Evolutionary conservation across 2,113 vertebrate genomes (phyloP), one percentile per base, ranked within the genome.

Genomic region (Origma solitaria): DNA sequence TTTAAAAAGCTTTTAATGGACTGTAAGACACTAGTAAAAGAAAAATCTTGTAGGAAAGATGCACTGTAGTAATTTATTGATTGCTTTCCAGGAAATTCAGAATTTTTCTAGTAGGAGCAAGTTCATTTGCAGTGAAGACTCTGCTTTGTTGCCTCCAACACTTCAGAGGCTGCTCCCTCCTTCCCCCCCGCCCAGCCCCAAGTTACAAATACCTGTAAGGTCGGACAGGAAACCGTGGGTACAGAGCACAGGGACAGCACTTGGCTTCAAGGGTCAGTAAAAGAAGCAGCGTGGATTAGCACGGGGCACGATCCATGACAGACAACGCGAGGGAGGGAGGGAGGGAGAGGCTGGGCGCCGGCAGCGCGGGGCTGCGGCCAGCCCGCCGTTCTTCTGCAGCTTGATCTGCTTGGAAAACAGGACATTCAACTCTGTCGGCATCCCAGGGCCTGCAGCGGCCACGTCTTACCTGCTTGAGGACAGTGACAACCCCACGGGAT

Each of bases 11-110:
- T 85, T 94, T 96, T 96, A 97, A 95, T 94, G 92, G 85, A 96
- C 80, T 84, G 77, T 94, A 96, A 97, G 93, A 96, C 92, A 94
- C 84, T 84, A 92, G 77, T 79, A 82, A 94, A 93, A 84, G 83
- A 88, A 82, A 86, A 82, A 92, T 80, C 76, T 84, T 92, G 58
- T 90, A 93, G 80, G 92, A 96, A 90, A 96, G 86, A 86, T 95
- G 96, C 95, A 95, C 95, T 95, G 95, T 92, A 92, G 92, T 91
- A 7, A 95, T 97, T 97, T 96, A 97, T 98, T 97, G 93, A 97
- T 97, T 86, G 91, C 83, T 96, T 95, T 94, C 81, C 88, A 92
- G 78, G 91, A 91, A 94, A 89, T 82, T 94, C 92, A 95, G 81
- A 86, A 90, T 94, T 73, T 91, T 81, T 94, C 91, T 69, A 76